Evolutionary conservation across 2,888 invertebrate genomes (phyloP).

Genomic region (Apotomis betuletana): DNA sequence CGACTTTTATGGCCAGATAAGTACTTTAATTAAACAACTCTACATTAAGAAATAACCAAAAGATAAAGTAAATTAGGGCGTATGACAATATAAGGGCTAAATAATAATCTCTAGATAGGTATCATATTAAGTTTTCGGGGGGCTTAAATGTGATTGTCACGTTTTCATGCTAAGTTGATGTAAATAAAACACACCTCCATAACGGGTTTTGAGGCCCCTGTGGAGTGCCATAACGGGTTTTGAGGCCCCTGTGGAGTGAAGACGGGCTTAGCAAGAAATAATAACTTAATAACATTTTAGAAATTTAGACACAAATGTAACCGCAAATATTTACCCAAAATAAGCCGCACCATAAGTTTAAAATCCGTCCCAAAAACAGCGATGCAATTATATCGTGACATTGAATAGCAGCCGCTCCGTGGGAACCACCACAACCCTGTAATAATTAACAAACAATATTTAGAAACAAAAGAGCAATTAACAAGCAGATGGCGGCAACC

Average conservation of each 20-base stretch:
- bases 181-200: too few relatives aligned
- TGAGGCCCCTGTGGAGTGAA: too few relatives aligned
- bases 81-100: not conserved
- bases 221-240: too few relatives aligned
- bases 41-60: conserved; percentile 9
- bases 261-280: too few relatives aligned
- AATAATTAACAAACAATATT: conserved; percentile 57
- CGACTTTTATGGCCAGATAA: conserved; percentile 13
- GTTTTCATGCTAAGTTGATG: too few relatives aligned
- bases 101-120: not conserved
- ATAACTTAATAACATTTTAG: too few relatives aligned
- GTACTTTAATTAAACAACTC: conserved; percentile 9
- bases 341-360: conserved; percentile 48
- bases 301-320: not conserved
- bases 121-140: not conserved
- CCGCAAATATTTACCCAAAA: not conserved
- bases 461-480: conserved; percentile 70
- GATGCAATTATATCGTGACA: conserved; percentile 62
- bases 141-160: too few relatives aligned
- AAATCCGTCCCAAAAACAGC: conserved; percentile 52
- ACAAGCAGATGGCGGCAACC: conserved; percentile 27
- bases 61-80: not conserved
- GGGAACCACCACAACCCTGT: conserved; percentile 56
- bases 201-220: too few relatives aligned
- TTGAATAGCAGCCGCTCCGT: conserved; percentile 59